These are phyloP conservation scores for Hoplostethus atlanticus DNA, from an alignment of 2,797 vertebrate genomes.

Conservation along the genomic window DNA sequence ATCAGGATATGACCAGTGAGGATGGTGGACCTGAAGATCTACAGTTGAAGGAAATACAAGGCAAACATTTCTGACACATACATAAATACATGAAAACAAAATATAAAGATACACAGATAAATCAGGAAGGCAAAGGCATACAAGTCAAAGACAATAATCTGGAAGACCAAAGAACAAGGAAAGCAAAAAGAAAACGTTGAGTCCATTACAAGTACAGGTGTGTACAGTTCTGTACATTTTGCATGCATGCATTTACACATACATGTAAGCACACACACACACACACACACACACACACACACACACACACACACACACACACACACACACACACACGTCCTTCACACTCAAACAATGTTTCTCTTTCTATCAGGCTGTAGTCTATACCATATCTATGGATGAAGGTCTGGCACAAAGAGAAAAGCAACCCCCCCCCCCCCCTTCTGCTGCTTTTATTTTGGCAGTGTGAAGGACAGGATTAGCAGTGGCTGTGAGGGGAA, in stretches of 20 bases:
- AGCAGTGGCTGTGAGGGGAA: slow-evolving; percentile 37
- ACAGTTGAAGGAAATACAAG: too few relatives aligned
- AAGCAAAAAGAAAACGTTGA: too few relatives aligned
- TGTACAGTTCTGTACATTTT: too few relatives aligned
- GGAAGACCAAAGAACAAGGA: too few relatives aligned
- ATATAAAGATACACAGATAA: too few relatives aligned
- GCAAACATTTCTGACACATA: too few relatives aligned
- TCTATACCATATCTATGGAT: slow-evolving; percentile 35
- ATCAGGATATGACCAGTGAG: too few relatives aligned
- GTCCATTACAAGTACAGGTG: too few relatives aligned
- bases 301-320: not conserved
- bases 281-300: slow-evolving; percentile 9
- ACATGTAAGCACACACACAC: not conserved
- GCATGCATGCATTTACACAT: not conserved
- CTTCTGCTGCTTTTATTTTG: slow-evolving; percentile 56
- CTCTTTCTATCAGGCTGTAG: slow-evolving; percentile 15
- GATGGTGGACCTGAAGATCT: too few relatives aligned
- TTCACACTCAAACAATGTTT: slow-evolving; percentile 31
- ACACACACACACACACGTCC: slow-evolving; percentile 20
- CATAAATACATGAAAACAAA: too few relatives aligned
- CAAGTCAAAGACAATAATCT: too few relatives aligned
- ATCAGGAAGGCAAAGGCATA: too few relatives aligned
- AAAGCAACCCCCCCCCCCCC: slow-evolving; percentile 1
- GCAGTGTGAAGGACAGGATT: slow-evolving; percentile 70
- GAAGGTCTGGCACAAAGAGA: slow-evolving; percentile 37